Base-by-base conservation (phyloP, 2,888 invertebrate genomes). In the Nudaria mundana region DNA sequence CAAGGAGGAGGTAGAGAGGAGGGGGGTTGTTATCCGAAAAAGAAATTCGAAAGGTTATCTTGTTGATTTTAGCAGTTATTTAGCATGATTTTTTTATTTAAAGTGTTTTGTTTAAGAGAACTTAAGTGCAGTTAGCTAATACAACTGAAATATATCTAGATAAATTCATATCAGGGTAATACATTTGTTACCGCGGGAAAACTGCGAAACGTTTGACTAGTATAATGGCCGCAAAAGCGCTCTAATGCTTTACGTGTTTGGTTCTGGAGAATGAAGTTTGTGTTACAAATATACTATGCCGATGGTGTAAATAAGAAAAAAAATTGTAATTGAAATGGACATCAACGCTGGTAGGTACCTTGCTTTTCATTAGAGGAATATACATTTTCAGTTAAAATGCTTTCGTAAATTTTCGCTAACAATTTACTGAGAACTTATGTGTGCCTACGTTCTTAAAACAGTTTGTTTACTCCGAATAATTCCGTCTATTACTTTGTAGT, bases 141-240 rank as follows among this genome's bases (percentile, higher is more conserved):
- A 44, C 35, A 41, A 47, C 35, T 32, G 11, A 40, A 45, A 40
- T 24, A n/a, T 44, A 40, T 30, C 23, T 43, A 50, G 47, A 50
- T 44, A 41, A 42, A 40, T 34, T 38, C 54, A 40, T 38, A 39
- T 58, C 49, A 57, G 39, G 45, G 46, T 38, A 43, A 47, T 56
- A 52, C 44, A 65, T 49, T 51, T 59, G 66, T 81, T 77, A 82
- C 82, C 87, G 87, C 87, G 87, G 87, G 87, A 87, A 87, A 87
- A 81, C 75, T 76, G 77, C 75, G 79, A 76, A 69, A 83, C 83
- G 81, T 84, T 83, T 81, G 81, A 83, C 78, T 81, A 71, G 75
- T 74, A 52, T 86, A 87, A 88, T 88, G 88, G 88, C 88, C 88
- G 88, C 88, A 85, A 76, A 76, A 86, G 84, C 86, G 84, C 84